phyloP scores from a whole-genome alignment of 2,113 vertebrate genomes.

The Carettochelys insculpta region DNA sequence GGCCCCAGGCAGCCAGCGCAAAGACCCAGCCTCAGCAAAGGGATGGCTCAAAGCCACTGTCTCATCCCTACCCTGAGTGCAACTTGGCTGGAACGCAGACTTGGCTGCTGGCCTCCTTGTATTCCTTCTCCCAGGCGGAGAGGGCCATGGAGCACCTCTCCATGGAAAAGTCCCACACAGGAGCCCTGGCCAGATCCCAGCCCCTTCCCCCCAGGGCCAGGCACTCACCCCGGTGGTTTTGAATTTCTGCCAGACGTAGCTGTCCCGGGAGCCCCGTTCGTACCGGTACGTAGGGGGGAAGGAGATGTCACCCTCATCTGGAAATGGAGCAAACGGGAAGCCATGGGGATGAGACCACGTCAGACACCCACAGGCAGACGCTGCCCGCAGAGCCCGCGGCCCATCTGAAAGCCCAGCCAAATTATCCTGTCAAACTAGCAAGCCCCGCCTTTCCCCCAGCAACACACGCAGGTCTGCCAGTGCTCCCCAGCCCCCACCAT shows the following conservation, averaged over 20 bases:
- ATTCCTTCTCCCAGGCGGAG: background rate
- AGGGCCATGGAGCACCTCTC: background rate
- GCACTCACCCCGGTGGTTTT: slow-evolving; percentile 87
- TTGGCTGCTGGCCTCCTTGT: accelerated
- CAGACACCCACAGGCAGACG: background rate
- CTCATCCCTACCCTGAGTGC: background rate
- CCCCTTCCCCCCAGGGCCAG: background rate
- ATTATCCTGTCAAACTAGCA: background rate
- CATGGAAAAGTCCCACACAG: background rate
- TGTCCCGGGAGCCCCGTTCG: slow-evolving; percentile 86
- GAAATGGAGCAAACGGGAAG: background rate
- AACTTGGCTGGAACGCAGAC: accelerated
- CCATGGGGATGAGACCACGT: accelerated
- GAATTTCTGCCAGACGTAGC: slow-evolving; percentile 89
- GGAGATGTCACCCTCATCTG: slow-evolving; percentile 87
- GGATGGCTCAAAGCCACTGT: background rate
- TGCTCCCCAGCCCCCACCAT: background rate
- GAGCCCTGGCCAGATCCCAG: background rate
- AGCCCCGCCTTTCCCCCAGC: background rate
- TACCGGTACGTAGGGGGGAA: slow-evolving; percentile 92
- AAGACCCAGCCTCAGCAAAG: background rate
- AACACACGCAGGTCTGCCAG: background rate
- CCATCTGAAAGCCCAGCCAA: background rate
- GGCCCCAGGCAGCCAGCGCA: background rate
- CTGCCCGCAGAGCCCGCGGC: background rate